phyloP scores from a whole-genome alignment of 2,888 invertebrate genomes.

The Linhomoeus sp. region DNA sequence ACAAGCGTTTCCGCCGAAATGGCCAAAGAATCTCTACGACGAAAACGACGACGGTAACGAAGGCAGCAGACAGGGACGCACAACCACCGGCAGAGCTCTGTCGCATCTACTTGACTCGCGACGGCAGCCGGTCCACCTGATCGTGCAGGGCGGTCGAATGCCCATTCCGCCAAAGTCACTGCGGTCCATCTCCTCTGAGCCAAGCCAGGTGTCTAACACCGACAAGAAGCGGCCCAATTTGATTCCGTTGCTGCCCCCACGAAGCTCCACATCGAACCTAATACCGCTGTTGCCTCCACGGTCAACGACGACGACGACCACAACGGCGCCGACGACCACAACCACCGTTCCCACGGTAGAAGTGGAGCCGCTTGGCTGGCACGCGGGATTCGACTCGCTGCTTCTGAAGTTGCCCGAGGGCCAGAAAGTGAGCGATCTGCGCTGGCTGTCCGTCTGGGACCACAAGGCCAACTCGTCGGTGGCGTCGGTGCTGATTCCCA shows the following conservation, averaged over 20 bases:
- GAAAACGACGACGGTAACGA: background rate
- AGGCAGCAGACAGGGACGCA: background rate
- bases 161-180: background rate
- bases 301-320: slow-evolving; percentile 1
- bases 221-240: background rate
- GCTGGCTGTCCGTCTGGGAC: slow-evolving; percentile 22
- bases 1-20: background rate
- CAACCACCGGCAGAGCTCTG: no score
- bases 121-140: background rate
- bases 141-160: background rate
- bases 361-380: slow-evolving; percentile 17
- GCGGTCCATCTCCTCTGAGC: no score
- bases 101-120: no score
- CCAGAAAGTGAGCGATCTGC: slow-evolving; percentile 11
- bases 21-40: background rate
- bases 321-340: background rate
- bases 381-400: slow-evolving; percentile 20
- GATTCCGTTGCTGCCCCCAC: background rate
- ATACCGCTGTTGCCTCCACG: no score
- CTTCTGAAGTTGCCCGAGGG: slow-evolving; percentile 18
- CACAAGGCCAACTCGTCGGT: slow-evolving; percentile 17
- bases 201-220: background rate
- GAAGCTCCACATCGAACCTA: no score
- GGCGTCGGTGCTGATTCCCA: slow-evolving; percentile 19
- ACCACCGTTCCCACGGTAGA: background rate